Base-by-base conservation (phyloP, 2,797 vertebrate species). In the Avahi laniger region DNA sequence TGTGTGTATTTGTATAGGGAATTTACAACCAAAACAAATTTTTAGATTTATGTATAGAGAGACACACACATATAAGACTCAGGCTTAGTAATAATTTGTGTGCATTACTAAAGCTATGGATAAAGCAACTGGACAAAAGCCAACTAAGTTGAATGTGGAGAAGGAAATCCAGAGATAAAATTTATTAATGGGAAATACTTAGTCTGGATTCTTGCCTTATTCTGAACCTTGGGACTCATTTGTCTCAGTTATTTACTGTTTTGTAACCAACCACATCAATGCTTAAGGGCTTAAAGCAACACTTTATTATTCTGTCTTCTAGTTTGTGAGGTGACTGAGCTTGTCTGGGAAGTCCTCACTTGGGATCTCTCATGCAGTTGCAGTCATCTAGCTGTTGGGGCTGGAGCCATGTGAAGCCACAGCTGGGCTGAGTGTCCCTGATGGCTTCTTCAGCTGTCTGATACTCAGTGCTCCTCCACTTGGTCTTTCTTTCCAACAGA, bases 151-250 rank as follows among this genome's bases (percentile, higher is more conserved):
- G 35, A 59, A 43, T 18, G 9, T 46, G 30, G 54, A 81, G 3
- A 90, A 24, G 50, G 61, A 91, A 69, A 69, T 24, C 52, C 13
- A 67, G 67, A 89, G 52, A 88, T 20, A 15, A 59, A 38, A 38
- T 41, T 57, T 59, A 78, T 48, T 67, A 28, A 28, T 26, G n/a
- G 63, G n/a, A 85, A 92, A 15, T 38, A 28, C 38, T 88, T 69
- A 61, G 12, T 93, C 72, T 89, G 17, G 33, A 93, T 28, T 92
- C 57, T 83, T 94, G 67, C 79, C 90, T 89, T 61, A 57, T 72
- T 30, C 35, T 52, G 46, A 54, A 35, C 17, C 20, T 33, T 26
- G 20, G 33, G 38, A 46, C 18, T 38, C 81, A 54, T 30, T 79
- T 79, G 14, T 83, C 30, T 91, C n/a, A 33, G 22, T 57, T 86